Evolutionary conservation across 1,140 invertebrate genomes (phyloP).

Genomic region (Scaptomyza montana): DNA sequence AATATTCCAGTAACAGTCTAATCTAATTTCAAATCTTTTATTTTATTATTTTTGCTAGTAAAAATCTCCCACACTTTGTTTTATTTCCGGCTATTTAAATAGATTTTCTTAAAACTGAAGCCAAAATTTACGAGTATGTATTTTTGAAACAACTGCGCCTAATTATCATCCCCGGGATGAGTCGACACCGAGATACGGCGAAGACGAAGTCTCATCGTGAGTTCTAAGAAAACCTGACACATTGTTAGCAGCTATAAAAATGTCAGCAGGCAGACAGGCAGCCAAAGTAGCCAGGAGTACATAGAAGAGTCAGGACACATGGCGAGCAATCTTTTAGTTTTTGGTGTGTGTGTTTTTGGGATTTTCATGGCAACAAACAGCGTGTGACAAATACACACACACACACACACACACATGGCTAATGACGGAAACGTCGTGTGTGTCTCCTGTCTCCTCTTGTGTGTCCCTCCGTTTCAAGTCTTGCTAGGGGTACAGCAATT

Average conservation of each 20-base stretch:
- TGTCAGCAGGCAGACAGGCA: conserved; percentile 58
- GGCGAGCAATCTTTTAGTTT: conserved; percentile 52
- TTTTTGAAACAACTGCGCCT: conserved; percentile 39
- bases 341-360: conserved; percentile 41
- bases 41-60: neutral
- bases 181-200: conserved; percentile 16
- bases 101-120: conserved; percentile 17
- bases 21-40: neutral
- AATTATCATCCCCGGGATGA: conserved; percentile 41
- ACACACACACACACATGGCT: conserved; percentile 12
- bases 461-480: no score
- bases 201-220: conserved; percentile 31
- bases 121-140: conserved; percentile 9
- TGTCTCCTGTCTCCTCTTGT: conserved; percentile 30
- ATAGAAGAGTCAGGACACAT: conserved; percentile 54
- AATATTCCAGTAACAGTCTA: neutral
- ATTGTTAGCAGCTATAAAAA: conserved; percentile 77
- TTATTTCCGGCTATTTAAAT: conserved; percentile 10
- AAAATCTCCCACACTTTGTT: neutral
- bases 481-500: conserved; percentile 25
- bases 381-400: conserved; percentile 49
- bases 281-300: neutral
- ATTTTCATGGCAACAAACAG: conserved; percentile 67
- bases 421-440: conserved; percentile 45
- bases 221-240: conserved; percentile 74